Conservation (phyloP, 2,888 invertebrate species). For the Hanleya hanleyi region DNA sequence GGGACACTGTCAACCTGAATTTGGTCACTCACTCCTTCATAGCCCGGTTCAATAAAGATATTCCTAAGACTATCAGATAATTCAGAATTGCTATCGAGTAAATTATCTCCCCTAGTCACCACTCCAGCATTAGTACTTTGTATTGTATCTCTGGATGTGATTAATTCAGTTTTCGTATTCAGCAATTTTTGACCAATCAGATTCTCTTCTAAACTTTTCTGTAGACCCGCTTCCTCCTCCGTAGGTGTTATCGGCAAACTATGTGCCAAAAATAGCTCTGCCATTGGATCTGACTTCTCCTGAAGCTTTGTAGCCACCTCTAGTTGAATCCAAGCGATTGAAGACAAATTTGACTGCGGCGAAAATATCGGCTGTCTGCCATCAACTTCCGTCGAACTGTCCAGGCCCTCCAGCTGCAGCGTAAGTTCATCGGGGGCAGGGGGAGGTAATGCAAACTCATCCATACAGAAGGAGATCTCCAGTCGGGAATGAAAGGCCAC, state of each 20-base stretch:
- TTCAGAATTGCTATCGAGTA: too few relatives aligned
- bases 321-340: background rate
- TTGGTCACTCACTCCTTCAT: too few relatives aligned
- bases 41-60: too few relatives aligned
- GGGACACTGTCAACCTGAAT: too few relatives aligned
- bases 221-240: too few relatives aligned
- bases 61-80: too few relatives aligned
- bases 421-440: conserved; percentile 45
- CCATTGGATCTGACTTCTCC: background rate
- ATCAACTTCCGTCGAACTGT: background rate
- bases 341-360: background rate
- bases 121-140: too few relatives aligned
- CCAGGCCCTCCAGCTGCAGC: conserved; percentile 20
- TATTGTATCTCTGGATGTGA: too few relatives aligned
- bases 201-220: too few relatives aligned
- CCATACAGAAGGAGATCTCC: conserved; percentile 92
- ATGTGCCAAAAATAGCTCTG: background rate
- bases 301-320: conserved; percentile 6
- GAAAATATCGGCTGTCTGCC: conserved; percentile 1
- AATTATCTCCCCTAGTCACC: too few relatives aligned
- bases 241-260: background rate
- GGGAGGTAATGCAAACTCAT: conserved; percentile 87
- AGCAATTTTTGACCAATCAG: too few relatives aligned
- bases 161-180: too few relatives aligned
- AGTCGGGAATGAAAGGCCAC: conserved; percentile 93